phyloP scores from a whole-genome alignment of 2,888 invertebrate genomes.

The Agrotis ipsilon region DNA sequence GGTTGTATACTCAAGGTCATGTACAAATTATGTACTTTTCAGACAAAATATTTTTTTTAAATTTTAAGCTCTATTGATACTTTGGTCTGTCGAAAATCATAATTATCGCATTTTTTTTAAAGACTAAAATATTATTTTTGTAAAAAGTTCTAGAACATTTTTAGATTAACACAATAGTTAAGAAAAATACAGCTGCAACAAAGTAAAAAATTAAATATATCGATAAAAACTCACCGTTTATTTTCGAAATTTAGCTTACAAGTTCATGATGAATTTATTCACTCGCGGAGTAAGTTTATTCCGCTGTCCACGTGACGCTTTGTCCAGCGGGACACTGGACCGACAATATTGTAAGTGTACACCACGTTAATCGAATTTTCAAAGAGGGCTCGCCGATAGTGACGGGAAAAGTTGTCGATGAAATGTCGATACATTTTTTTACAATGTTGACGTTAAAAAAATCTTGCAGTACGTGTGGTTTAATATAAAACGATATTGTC shows the following conservation, averaged over 20 bases:
- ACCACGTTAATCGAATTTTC: constrained; percentile 88
- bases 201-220: not conserved
- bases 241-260: constrained; percentile 27
- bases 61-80: not conserved
- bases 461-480: too few species aligned
- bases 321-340: constrained; percentile 83
- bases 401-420: constrained; percentile 62
- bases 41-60: not conserved
- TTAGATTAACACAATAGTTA: not conserved
- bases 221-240: constrained; percentile 61
- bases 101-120: too few species aligned
- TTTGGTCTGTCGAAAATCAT: too few species aligned
- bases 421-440: not conserved
- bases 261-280: constrained; percentile 53
- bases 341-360: constrained; percentile 83
- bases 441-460: too few species aligned
- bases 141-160: too few species aligned
- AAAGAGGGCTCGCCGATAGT: constrained; percentile 80
- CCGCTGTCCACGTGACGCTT: constrained; percentile 64
- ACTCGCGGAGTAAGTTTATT: constrained; percentile 51
- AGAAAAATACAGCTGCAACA: not conserved
- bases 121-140: too few species aligned
- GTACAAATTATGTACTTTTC: not conserved
- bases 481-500: too few species aligned
- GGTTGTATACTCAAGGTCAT: constrained; percentile 7